Percentiles rank a stretch among this genome's conserved stretches.
phyloP scores from a whole-genome alignment of 2,888 invertebrate genomes.

The Ganaspis brasiliensis region DNA sequence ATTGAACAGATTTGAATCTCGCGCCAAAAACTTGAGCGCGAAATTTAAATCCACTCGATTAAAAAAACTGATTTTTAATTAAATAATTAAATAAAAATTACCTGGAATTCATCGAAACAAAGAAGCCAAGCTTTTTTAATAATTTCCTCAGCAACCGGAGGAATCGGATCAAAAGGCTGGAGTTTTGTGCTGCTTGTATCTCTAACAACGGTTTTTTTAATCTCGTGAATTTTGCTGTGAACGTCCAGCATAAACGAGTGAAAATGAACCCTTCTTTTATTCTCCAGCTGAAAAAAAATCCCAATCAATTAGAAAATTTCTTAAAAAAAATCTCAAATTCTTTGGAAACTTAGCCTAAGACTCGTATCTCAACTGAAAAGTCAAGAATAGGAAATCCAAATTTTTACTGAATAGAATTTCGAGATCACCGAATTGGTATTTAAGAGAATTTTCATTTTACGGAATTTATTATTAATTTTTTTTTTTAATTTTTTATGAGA shows the following conservation, averaged over 20 bases:
- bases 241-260: constrained; percentile 99
- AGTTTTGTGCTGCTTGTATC: constrained; percentile 83
- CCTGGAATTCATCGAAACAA: constrained; percentile 99
- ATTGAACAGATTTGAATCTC: too few relatives aligned
- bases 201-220: constrained; percentile 86
- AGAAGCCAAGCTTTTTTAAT: constrained; percentile 93
- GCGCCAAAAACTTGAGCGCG: too few relatives aligned
- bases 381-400: too few relatives aligned
- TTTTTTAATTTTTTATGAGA: not conserved
- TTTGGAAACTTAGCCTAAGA: constrained; percentile 2
- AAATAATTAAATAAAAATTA: too few relatives aligned
- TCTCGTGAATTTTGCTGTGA: constrained; percentile 93
- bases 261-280: constrained; percentile 94
- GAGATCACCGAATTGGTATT: not conserved
- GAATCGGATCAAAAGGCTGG: constrained; percentile 95
- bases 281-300: constrained; percentile 82
- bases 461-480: not conserved
- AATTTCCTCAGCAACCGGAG: constrained; percentile 94
- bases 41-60: too few relatives aligned
- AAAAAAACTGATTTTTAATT: too few relatives aligned
- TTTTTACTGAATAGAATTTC: not conserved
- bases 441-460: too few relatives aligned
- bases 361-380: constrained; percentile 24
- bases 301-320: not conserved
- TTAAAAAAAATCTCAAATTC: not conserved